Percentiles rank a stretch among this genome's conserved stretches.
phyloP scores from a whole-genome alignment of 2,797 vertebrate genomes.

The Dermochelys coriacea region DNA sequence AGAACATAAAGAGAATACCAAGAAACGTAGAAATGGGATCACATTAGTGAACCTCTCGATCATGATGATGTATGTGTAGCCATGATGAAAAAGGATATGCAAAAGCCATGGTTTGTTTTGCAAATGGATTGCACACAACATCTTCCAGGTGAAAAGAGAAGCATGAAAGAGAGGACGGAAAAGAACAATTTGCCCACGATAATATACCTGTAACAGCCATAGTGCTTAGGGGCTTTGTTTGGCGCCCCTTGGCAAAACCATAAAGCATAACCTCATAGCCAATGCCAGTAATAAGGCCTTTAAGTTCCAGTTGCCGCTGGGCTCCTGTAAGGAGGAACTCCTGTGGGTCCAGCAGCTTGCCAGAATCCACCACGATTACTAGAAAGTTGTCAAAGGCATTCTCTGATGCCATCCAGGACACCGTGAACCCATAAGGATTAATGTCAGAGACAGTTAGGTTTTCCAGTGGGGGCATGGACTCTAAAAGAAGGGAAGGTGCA shows the following conservation, averaged over 20 bases:
- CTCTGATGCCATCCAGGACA: conserved; percentile 90
- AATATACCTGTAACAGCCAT: conserved; percentile 95
- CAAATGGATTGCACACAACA: conserved; percentile 36
- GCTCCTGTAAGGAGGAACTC: conserved; percentile 92
- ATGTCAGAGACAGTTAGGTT: conserved; percentile 93
- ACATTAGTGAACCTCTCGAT: conserved; percentile 34
- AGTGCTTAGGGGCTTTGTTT: conserved; percentile 92
- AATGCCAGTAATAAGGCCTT: conserved; percentile 97
- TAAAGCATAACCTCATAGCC: conserved; percentile 96
- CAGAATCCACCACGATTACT: conserved; percentile 94
- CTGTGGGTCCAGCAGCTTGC: conserved; percentile 95
- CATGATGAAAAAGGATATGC: conserved; percentile 63
- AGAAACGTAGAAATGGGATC: conserved; percentile 22
- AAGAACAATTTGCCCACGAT: conserved; percentile 61
- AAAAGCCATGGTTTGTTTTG: conserved; percentile 61
- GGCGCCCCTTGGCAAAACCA: conserved; percentile 90
- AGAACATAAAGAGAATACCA: neutral
- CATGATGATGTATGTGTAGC: conserved; percentile 43
- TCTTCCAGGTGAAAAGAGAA: conserved; percentile 36
- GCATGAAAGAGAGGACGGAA: conserved; percentile 25
- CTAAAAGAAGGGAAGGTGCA: conserved; percentile 84
- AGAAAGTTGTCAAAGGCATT: conserved; percentile 92
- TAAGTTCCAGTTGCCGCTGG: conserved; percentile 90
- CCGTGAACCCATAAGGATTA: conserved; percentile 94
- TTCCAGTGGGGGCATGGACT: conserved; percentile 94